Evolutionary conservation across 2,113 vertebrate species (phyloP).

Genomic region (Rhipidura dahli): DNA sequence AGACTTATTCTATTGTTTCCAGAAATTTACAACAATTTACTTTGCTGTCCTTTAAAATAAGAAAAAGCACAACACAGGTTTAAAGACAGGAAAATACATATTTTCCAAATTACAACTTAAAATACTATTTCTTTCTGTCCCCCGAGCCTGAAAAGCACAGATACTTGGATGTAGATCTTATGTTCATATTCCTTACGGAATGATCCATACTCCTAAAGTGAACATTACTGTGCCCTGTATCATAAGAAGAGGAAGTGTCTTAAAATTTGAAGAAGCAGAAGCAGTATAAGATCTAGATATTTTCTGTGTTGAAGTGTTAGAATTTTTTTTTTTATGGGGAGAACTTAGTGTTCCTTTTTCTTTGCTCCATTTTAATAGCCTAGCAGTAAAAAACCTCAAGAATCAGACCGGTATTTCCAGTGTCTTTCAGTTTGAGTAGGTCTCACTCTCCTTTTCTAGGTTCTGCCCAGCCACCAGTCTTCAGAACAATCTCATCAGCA

Average conservation of each 20-base stretch:
- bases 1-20: not conserved
- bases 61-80: not conserved
- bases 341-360: not conserved
- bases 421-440: not conserved
- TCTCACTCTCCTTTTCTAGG: not conserved
- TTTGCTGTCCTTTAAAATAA: not conserved
- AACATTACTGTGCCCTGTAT: not conserved
- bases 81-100: not conserved
- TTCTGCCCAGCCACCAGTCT: not conserved
- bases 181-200: not conserved
- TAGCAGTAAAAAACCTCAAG: not conserved
- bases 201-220: not conserved
- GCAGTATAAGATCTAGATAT: not conserved
- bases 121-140: not conserved
- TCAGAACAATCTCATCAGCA: not conserved
- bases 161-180: not conserved
- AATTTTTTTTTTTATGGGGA: no score
- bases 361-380: not conserved
- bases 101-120: not conserved
- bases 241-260: not conserved
- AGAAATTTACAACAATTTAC: not conserved
- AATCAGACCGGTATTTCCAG: not conserved
- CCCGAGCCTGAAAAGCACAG: not conserved
- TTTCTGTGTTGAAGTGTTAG: not conserved
- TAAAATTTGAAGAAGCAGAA: not conserved